A percentile compares a stretch with the other conserved stretches of the same genome.
Conservation (phyloP, 2,797 vertebrate species). For the Gephyroberyx darwinii region DNA sequence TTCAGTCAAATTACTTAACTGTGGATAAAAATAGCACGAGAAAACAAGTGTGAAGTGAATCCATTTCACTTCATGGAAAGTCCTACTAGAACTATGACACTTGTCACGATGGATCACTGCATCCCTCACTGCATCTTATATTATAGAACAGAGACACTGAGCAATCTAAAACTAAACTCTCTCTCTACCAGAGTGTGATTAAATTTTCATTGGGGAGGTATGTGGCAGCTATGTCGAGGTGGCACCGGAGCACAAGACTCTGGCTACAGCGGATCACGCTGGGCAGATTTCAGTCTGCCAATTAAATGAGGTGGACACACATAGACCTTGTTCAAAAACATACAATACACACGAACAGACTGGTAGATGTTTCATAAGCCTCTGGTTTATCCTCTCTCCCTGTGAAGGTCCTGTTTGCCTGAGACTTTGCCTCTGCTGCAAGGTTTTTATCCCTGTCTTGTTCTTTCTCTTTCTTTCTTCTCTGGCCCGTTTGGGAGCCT, state of each 20-base stretch:
- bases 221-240: slow-evolving; percentile 25
- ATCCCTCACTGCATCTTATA: slow-evolving; percentile 11
- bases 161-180: slow-evolving; percentile 24
- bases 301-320: slow-evolving; percentile 23
- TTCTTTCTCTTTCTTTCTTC: slow-evolving; percentile 21
- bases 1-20: slow-evolving; percentile 32
- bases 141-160: slow-evolving; percentile 2
- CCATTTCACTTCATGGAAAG: slow-evolving; percentile 7
- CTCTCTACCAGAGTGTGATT: slow-evolving; percentile 19
- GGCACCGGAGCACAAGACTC: slow-evolving; percentile 5
- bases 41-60: no score
- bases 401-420: slow-evolving; percentile 43
- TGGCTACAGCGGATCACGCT: not conserved
- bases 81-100: slow-evolving; percentile 1
- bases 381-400: slow-evolving; percentile 37
- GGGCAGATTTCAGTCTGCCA: slow-evolving; percentile 26
- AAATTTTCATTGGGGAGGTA: slow-evolving; percentile 50
- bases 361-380: slow-evolving; percentile 23
- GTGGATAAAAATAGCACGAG: not conserved
- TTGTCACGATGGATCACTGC: slow-evolving; percentile 31
- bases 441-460: slow-evolving; percentile 34
- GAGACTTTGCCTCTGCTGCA: slow-evolving; percentile 8
- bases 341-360: not conserved
- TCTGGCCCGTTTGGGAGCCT: slow-evolving; percentile 45
- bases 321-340: slow-evolving; percentile 42